Percentiles rank a stretch among this genome's conserved stretches.
These are phyloP conservation scores for Drosophila jambulina DNA, from an alignment of 1,140 invertebrate genomes.

Conservation along the genomic window DNA sequence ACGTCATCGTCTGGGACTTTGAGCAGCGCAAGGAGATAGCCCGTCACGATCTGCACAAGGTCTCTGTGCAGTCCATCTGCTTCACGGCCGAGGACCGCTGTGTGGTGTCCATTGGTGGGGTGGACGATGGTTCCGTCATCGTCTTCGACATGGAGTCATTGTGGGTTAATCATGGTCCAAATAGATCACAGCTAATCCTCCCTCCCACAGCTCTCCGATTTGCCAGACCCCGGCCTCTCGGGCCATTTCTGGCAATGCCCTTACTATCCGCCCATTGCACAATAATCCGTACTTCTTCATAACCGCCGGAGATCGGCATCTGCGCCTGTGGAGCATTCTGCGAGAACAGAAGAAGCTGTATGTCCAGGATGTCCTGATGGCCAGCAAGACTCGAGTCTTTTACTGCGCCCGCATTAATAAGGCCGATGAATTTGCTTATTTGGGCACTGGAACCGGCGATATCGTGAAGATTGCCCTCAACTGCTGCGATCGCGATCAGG, in stretches of 20 bases:
- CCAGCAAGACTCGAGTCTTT: conserved; percentile 89
- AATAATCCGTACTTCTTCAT: conserved; percentile 88
- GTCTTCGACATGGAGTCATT: conserved; percentile 89
- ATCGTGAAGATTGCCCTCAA: conserved; percentile 89
- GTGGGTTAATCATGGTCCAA: conserved; percentile 28
- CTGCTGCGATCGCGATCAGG: conserved; percentile 87
- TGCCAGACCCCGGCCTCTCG: conserved; percentile 89
- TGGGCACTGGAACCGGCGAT: conserved; percentile 92
- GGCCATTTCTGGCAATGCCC: conserved; percentile 89
- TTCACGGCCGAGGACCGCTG: conserved; percentile 93
- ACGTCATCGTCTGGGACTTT: conserved; percentile 95
- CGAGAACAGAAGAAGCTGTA: conserved; percentile 89
- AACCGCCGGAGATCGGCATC: conserved; percentile 89
- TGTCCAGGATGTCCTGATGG: conserved; percentile 90
- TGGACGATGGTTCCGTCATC: conserved; percentile 93
- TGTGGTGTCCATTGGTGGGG: conserved; percentile 93
- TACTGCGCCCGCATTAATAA: conserved; percentile 88
- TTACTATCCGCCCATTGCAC: conserved; percentile 87
- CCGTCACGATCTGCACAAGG: conserved; percentile 93
- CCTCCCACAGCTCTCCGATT: conserved; percentile 85
- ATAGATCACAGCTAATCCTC: not conserved
- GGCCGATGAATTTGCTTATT: conserved; percentile 91
- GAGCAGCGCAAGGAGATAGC: conserved; percentile 87
- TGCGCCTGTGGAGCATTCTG: conserved; percentile 92
- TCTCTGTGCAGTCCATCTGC: conserved; percentile 91